Evolutionary conservation across 2,797 vertebrate genomes (phyloP), one percentile per base, ranked within the genome.

Genomic region (Diplodus puntazzo): DNA sequence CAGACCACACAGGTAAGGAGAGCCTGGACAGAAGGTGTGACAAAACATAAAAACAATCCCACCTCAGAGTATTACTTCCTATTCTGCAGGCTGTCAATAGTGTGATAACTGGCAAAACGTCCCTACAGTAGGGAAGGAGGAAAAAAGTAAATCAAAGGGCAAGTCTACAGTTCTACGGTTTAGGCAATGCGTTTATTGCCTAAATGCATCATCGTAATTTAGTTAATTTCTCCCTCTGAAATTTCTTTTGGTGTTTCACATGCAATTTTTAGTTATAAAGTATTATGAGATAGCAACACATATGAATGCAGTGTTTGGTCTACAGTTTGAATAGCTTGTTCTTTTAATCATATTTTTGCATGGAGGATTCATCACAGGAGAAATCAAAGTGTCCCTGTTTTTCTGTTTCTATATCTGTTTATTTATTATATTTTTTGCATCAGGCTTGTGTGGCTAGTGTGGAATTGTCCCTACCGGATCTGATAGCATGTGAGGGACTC

Each of bases 1-100:
- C 96, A 97, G 91, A 97, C 90, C 59, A 95, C 92, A 0, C 97
- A 98, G 92, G 96, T 97, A 79, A 75, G 58, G 14, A 25, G 16
- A 62, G 13, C 27, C 21, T n/a, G 50, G 14, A 43, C 1, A 0
- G 2, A 9, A 62, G 21, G 65, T 11, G n/a, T 14, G 1, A 67
- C 66, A 18, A 21, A 55, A 50, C 23, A 2, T 55, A 34, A 34
- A 49, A 13, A 12, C 7, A 7, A 8, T 30, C 21, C 21, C 34
- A 21, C 14, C 12, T 20, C 9, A 23, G 5, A 57, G 20, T 55
- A 10, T 9, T 17, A 64, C 9, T 20, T 58, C 1, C 27, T 20
- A 45, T n/a, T 50, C 30, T 63, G 52, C 10, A 27, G 17, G 18
- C 2, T 39, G 39, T 43, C 20, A 20, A 1, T 18, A 43, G 21